Percentiles rank a stretch among this genome's conserved stretches.
Conservation (phyloP, 2,797 vertebrate genomes). For the Vespertilio murinus region DNA sequence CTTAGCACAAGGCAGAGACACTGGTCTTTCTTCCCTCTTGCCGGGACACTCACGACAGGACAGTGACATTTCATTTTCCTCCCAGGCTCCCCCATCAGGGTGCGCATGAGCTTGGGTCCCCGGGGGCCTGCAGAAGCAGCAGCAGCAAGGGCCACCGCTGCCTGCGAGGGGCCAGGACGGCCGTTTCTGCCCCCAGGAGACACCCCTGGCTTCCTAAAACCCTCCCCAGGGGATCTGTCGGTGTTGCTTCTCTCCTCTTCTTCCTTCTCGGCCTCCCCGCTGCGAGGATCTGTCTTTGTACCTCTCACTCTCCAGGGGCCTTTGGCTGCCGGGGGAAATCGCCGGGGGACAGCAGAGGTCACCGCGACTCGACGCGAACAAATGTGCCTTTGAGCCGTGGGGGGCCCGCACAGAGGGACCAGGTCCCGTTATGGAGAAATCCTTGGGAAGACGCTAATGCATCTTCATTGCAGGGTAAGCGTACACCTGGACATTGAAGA, state of each 20-base stretch:
- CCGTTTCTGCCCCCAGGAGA: neutral
- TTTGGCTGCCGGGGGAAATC: constrained; percentile 83
- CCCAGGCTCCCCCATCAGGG: neutral
- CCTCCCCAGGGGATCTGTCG: constrained; percentile 5
- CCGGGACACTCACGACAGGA: neutral
- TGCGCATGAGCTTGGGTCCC: neutral
- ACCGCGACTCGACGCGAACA: constrained; percentile 80
- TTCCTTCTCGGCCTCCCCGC: neutral
- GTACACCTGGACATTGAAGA: constrained; percentile 82
- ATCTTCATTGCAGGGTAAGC: constrained; percentile 87
- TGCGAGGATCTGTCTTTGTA: constrained; percentile 72
- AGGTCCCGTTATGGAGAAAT: constrained; percentile 85
- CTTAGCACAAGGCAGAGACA: neutral
- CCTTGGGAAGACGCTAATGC: constrained; percentile 85
- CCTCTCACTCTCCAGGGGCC: constrained; percentile 78
- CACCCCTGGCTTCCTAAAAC: constrained; percentile 47
- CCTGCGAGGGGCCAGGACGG: neutral
- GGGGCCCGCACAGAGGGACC: constrained; percentile 79
- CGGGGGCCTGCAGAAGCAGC: neutral
- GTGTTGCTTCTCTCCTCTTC: neutral
- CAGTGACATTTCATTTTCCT: constrained; percentile 18
- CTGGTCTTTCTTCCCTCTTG: neutral
- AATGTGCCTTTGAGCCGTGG: constrained; percentile 83
- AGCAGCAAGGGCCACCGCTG: neutral
- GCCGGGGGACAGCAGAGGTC: constrained; percentile 87